Evolutionary conservation across 1,140 invertebrate species (phyloP), one percentile per base, ranked within the genome.

Genomic region (Thalassaphorura encarpata): DNA sequence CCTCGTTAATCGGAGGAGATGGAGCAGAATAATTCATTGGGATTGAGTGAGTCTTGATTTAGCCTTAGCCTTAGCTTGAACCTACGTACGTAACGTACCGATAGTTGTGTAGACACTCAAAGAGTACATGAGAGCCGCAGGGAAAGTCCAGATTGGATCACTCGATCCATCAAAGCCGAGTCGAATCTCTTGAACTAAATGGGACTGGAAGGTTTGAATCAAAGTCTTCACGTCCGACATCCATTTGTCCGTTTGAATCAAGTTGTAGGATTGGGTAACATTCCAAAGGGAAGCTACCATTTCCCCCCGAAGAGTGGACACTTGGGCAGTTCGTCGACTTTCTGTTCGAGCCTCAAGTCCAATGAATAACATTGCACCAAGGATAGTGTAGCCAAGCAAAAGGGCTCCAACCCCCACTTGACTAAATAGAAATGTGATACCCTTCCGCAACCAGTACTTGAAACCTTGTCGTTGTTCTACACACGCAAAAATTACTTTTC

Each of bases 61-160:
- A n/a, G n/a, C n/a, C n/a, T n/a, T n/a, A n/a, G n/a, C n/a, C n/a
- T n/a, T n/a, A n/a, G n/a, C n/a, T n/a, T n/a, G n/a, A n/a, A n/a
- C n/a, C n/a, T n/a, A n/a, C 26, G 5, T 48, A 13, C 5, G 24
- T 65, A 68, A 28, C 56, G 31, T 41, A 78, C 78, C 78, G 50
- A 79, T 80, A 16, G 77, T 80, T 4, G 78, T 80, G 49, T 78
- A 78, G 41, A 79, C 76, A 29, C 80, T 81, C 36, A 81, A 71
- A 26, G 77, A 79, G 67, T 81, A 82, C 41, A 80, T 74, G 54
- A 79, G 76, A 27, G 77, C 74, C 26, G 74, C 72, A 33, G 76
- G 72, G 48, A 78, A 75, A n/a, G 71, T 71, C 74, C 74, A 75
- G 48, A 71, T 67, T 15, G 61, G 63, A 41, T 70, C 63, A 6